These are phyloP conservation scores for Oopsacas minuta DNA, from an alignment of 37 sponge, comb jelly and placozoan genomes.

Conservation along the genomic window DNA sequence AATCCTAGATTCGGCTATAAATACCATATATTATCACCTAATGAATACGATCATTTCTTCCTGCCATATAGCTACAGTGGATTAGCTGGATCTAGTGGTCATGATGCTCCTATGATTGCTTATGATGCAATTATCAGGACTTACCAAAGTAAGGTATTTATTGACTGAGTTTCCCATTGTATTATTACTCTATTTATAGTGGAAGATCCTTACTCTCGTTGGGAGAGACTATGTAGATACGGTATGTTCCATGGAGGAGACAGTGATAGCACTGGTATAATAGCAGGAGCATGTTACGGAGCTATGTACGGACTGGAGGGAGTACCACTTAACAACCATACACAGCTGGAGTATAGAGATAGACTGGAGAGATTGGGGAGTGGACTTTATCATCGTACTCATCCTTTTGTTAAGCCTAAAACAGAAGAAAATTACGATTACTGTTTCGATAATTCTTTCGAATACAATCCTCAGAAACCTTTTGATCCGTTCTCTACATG, in stretches of 20 bases:
- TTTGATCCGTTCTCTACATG: no score
- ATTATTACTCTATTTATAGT: background rate
- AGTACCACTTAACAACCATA: conserved; percentile 30
- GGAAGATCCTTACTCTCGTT: background rate
- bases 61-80: background rate
- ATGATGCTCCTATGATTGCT: conserved; percentile 31
- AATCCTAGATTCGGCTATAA: background rate
- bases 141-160: background rate
- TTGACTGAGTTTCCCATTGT: no score
- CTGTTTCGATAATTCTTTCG: no score
- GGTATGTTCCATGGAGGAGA: conserved; percentile 21
- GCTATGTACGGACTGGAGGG: conserved; percentile 35
- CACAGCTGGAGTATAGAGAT: conserved; percentile 38
- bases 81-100: conserved; percentile 11
- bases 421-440: no score
- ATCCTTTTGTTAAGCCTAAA: no score
- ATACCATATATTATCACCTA: background rate
- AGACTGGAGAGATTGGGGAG: conserved; percentile 21
- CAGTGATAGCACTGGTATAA: conserved; percentile 36
- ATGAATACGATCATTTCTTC: background rate
- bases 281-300: conserved; percentile 35
- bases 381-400: background rate
- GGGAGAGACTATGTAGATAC: conserved; percentile 22
- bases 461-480: no score
- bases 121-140: conserved; percentile 22